Evolutionary conservation across 2,797 vertebrate species (phyloP).

Genomic region (Crenuchus spilurus): DNA sequence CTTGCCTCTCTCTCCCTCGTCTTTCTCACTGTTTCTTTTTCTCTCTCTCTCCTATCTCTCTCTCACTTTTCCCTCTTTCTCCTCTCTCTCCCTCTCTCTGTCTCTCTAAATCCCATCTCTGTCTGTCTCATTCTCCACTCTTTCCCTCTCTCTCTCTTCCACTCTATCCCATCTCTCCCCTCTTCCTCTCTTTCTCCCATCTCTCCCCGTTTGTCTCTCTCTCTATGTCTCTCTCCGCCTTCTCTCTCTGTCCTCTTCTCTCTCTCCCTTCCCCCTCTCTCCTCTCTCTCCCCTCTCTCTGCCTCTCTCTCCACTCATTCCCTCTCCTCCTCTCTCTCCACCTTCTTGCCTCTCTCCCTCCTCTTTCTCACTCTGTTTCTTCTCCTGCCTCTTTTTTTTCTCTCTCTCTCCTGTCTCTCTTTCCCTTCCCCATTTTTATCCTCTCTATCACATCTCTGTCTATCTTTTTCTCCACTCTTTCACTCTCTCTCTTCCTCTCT

Average conservation of each 20-base stretch:
- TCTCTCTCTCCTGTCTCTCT: neutral
- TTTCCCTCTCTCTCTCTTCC: neutral
- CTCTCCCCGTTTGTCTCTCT: neutral
- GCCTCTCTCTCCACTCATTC: neutral
- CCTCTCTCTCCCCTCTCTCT: neutral
- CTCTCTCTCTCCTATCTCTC: neutral
- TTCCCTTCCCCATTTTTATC: too few species aligned
- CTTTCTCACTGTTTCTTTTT: neutral
- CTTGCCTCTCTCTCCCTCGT: neutral
- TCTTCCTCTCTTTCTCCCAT: neutral
- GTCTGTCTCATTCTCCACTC: too few species aligned
- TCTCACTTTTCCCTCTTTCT: neutral
- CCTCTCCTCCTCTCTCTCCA: neutral
- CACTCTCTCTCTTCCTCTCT: neutral
- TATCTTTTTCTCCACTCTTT: neutral
- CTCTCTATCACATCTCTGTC: neutral
- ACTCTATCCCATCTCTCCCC: too few species aligned
- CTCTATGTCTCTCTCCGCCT: neutral
- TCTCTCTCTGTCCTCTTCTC: neutral
- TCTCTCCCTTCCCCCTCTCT: neutral
- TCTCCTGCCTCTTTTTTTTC: neutral
- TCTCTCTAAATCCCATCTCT: too few species aligned
- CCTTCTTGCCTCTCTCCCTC: neutral
- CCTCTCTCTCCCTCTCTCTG: neutral
- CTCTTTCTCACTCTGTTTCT: neutral